These are phyloP conservation scores for Meriones psammophilus DNA, from an alignment of 2,797 vertebrate genomes.

Conservation along the genomic window DNA sequence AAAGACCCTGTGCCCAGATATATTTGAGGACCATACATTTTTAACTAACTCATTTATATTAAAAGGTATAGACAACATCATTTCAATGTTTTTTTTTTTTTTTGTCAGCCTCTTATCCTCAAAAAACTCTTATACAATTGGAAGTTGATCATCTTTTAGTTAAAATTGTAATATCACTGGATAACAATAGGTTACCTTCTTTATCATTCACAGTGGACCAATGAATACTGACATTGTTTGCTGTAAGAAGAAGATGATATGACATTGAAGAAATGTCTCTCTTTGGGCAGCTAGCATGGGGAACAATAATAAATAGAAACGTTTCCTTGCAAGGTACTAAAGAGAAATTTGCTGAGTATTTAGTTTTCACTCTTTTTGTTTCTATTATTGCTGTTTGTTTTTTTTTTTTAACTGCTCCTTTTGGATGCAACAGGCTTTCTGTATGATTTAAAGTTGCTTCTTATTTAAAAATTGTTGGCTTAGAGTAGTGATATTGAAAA, in stretches of 20 bases:
- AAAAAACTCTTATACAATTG: slow-evolving; percentile 22
- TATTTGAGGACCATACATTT: too few relatives aligned
- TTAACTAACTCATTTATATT: background rate
- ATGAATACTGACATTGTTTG: slow-evolving; percentile 12
- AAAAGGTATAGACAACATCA: background rate
- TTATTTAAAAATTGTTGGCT: background rate
- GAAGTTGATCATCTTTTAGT: slow-evolving; percentile 13
- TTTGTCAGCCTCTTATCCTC: background rate
- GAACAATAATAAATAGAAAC: background rate
- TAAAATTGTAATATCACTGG: background rate
- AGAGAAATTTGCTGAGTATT: slow-evolving; percentile 36
- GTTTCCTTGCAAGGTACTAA: background rate
- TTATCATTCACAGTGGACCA: slow-evolving; percentile 37
- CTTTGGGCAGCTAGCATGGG: background rate
- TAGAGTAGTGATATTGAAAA: background rate
- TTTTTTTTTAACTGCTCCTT: background rate
- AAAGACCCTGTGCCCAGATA: too few relatives aligned
- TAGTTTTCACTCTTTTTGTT: background rate
- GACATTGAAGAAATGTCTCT: background rate
- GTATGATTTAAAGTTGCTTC: slow-evolving; percentile 23
- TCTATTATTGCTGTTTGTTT: background rate
- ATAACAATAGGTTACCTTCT: slow-evolving; percentile 10
- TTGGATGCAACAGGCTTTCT: background rate
- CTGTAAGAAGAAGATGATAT: background rate
- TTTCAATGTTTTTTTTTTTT: slow-evolving; percentile 17